Evolutionary conservation across 2,113 vertebrate species (phyloP).

Genomic region (Catharus fuscescens): DNA sequence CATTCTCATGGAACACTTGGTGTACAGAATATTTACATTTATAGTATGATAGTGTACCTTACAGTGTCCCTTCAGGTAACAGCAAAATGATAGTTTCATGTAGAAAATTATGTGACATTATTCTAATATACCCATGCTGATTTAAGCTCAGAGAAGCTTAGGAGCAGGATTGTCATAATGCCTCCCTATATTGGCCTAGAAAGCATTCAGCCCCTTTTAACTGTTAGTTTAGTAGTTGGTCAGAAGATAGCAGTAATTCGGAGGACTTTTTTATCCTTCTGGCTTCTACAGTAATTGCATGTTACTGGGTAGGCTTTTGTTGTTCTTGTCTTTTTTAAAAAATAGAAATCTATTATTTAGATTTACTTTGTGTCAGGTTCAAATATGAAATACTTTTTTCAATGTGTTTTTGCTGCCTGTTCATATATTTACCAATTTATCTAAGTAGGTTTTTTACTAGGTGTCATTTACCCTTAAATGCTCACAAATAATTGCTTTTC

Average conservation of each 20-base stretch:
- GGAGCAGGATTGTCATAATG: constrained; percentile 38
- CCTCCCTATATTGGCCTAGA: constrained; percentile 13
- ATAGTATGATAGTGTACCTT: constrained; percentile 53
- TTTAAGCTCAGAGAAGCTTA: constrained; percentile 50
- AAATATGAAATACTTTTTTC: background rate
- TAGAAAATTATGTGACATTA: constrained; percentile 69
- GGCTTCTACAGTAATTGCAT: constrained; percentile 5
- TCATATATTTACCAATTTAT: background rate
- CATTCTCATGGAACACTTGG: constrained; percentile 49
- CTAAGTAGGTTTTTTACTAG: background rate
- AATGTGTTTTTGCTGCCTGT: background rate
- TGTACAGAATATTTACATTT: constrained; percentile 73
- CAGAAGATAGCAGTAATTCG: background rate
- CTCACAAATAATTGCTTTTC: background rate
- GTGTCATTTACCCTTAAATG: background rate
- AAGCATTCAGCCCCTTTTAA: constrained; percentile 31
- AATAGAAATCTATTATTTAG: background rate
- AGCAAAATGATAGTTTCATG: constrained; percentile 53
- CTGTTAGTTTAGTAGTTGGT: constrained; percentile 13
- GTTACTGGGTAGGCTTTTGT: background rate
- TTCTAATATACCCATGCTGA: constrained; percentile 62
- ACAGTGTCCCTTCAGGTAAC: constrained; percentile 66
- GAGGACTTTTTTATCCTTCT: background rate
- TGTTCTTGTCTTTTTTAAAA: too few species aligned
- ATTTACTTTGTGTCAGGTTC: background rate